phyloP scores from a whole-genome alignment of 2,113 vertebrate species.

The Microcebus griseorufus region DNA sequence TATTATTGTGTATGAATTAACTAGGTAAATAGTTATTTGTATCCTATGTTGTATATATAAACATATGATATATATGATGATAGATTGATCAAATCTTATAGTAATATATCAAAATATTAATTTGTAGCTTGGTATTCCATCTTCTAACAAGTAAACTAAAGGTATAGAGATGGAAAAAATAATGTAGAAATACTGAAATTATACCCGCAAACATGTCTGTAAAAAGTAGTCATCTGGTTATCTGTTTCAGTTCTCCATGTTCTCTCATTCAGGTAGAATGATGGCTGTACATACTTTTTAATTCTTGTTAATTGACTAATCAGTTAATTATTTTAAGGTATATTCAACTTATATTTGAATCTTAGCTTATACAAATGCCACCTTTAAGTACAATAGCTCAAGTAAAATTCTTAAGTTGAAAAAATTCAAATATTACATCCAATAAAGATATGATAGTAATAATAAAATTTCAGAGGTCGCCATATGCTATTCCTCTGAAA shows the following conservation, averaged over 20 bases:
- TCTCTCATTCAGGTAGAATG: not conserved
- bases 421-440: not conserved
- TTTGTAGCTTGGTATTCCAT: not conserved
- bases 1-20: not conserved
- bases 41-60: not conserved
- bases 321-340: not conserved
- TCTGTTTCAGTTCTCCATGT: not conserved
- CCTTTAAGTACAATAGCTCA: not conserved
- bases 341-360: not conserved
- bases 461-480: not conserved
- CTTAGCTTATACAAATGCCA: not conserved
- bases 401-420: not conserved
- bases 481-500: not conserved
- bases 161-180: not conserved
- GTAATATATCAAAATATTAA: not conserved
- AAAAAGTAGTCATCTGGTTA: not conserved
- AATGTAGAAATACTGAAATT: not conserved
- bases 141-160: not conserved
- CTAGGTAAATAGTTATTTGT: not conserved
- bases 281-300: not conserved
- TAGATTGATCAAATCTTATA: not conserved
- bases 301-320: constrained; percentile 18
- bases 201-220: not conserved
- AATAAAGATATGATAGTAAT: not conserved
- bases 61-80: not conserved